Evolutionary conservation across 2,113 vertebrate genomes (phyloP).

Genomic region (Hepsetus odoe): DNA sequence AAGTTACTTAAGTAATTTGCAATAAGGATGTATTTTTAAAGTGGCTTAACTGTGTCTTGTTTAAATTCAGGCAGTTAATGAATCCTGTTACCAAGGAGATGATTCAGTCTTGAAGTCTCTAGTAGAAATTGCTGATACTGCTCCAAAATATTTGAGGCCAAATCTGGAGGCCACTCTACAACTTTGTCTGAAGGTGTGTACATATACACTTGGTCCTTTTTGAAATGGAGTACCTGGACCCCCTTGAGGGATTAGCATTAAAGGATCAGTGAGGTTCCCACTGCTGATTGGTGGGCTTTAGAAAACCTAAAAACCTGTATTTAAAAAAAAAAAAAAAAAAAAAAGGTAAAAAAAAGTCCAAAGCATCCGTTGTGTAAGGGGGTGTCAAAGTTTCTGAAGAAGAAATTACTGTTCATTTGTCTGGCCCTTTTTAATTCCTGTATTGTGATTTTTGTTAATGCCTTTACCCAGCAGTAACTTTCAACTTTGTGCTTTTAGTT

Average conservation of each 20-base stretch:
- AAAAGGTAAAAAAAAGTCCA: no score
- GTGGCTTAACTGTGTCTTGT: background rate
- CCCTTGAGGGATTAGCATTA: no score
- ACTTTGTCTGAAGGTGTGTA: slow-evolving; percentile 89
- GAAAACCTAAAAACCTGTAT: no score
- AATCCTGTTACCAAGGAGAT: slow-evolving; percentile 94
- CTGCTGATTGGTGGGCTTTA: no score
- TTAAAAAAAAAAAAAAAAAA: no score
- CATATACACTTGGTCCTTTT: background rate
- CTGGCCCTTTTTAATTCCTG: background rate
- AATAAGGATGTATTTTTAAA: background rate
- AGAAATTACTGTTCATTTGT: no score
- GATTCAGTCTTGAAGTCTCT: slow-evolving; percentile 97
- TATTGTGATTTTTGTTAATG: background rate
- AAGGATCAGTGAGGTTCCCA: no score
- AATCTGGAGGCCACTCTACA: slow-evolving; percentile 94
- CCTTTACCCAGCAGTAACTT: no score
- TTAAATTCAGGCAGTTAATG: slow-evolving; percentile 85
- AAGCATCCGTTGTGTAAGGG: no score
- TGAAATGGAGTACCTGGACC: no score
- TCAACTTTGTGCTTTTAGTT: slow-evolving; percentile 75
- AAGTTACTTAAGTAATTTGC: no score
- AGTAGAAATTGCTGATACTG: slow-evolving; percentile 96
- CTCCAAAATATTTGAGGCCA: slow-evolving; percentile 94
- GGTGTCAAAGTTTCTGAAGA: no score